Percentiles rank a stretch among this genome's conserved stretches.
These are phyloP conservation scores for Xyrichtys novacula DNA, from an alignment of 2,797 vertebrate species.

Conservation along the genomic window DNA sequence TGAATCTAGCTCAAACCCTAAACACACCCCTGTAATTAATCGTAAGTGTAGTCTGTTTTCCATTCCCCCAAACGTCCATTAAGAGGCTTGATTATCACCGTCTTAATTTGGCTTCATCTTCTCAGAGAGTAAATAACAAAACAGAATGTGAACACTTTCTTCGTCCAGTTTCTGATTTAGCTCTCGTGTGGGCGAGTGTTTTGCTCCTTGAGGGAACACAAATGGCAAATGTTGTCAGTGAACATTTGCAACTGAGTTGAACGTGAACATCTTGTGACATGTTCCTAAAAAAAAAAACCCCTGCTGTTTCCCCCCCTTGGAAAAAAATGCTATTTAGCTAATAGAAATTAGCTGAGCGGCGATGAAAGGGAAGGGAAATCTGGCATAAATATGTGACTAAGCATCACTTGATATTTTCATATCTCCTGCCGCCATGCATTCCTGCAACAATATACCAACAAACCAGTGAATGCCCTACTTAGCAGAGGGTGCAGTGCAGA, in stretches of 20 bases:
- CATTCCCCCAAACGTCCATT: not conserved
- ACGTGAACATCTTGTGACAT: not conserved
- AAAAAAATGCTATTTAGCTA: not conserved
- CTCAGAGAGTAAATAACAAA: not conserved
- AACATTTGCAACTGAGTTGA: slow-evolving; percentile 2
- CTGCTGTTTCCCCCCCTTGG: not conserved
- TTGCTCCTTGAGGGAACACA: not conserved
- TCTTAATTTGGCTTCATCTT: not conserved
- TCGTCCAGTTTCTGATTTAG: not conserved
- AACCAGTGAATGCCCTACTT: slow-evolving; percentile 40
- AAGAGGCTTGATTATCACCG: not conserved
- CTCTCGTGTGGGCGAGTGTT: not conserved
- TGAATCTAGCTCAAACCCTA: too few species aligned
- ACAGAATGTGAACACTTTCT: not conserved
- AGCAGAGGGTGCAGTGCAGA: slow-evolving; percentile 31
- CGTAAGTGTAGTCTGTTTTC: too few species aligned
- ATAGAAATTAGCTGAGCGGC: slow-evolving; percentile 12
- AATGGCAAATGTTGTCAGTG: not conserved
- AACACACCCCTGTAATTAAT: too few species aligned
- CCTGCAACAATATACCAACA: slow-evolving; percentile 37
- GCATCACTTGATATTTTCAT: slow-evolving; percentile 26
- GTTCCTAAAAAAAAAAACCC: not conserved
- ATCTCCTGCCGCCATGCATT: slow-evolving; percentile 33
- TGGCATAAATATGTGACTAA: slow-evolving; percentile 28
- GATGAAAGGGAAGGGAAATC: slow-evolving; percentile 8